Evolutionary conservation across 2,888 invertebrate species (phyloP), one percentile per base, ranked within the genome.

Genomic region (Argyresthia goedartella): DNA sequence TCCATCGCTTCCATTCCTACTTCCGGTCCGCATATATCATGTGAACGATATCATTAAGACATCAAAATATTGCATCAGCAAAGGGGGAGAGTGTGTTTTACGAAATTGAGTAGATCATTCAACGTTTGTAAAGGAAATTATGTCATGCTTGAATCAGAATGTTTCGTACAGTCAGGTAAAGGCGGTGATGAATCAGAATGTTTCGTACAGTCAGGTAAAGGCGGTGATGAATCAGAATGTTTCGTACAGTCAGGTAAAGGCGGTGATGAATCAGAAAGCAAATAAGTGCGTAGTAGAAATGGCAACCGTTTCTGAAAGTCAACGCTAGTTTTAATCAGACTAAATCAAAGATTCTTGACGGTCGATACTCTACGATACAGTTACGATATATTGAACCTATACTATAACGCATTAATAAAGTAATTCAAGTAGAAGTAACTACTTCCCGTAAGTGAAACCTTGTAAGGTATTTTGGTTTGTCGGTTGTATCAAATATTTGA

Each of bases 21-120:
- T 81, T 82, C 82, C 82, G 77, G 69, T 56, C 58, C 64, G 67
- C 77, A 79, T 82, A 74, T 75, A 81, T 81, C 80, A 81, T 65
- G 67, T 67, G 63, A 64, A 61, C 73, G 61, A 72, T 77, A 71
- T 71, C 75, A 84, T 84, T 81, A 82, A 81, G 81, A 81, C 74
- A 81, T 84, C 78, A 76, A 68, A 71, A 70, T 63, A 60, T 54
- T 59, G 60, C 60, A 14, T 43, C 51, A 45, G 35, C 15, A 59
- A 65, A 67, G 78, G 74, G 66, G 78, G 74, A 66, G 67, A 41
- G 15, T 33, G 34, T 48, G 52, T 49, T 43, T 36, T 44, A 43
- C n/a, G 49, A 51, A 46, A 46, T 46, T 46, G 51, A 10, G 51
- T 14, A 51, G 16, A 46, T 39, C 33, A 50, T 39, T 15, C 44